Conservation (phyloP, 64 coral and sea anemone genomes). For the Montipora sp. region DNA sequence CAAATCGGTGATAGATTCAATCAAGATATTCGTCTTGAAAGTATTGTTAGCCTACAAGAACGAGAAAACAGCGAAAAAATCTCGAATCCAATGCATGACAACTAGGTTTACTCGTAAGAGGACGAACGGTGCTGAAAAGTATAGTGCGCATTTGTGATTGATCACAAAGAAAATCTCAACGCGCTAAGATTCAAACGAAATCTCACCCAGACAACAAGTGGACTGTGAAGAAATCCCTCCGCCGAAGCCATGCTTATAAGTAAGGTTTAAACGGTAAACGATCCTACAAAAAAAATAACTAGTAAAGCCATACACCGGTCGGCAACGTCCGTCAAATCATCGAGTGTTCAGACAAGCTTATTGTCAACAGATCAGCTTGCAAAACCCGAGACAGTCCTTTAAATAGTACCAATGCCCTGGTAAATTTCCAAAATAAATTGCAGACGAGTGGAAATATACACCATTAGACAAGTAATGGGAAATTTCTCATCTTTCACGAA, state of each 20-base stretch:
- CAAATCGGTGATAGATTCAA: conserved; percentile 81
- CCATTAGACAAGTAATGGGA: neutral
- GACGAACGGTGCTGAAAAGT: too few species aligned
- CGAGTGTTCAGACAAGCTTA: conserved; percentile 20
- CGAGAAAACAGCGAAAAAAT: neutral
- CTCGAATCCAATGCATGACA: neutral
- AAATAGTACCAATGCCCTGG: neutral
- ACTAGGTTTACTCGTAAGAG: neutral
- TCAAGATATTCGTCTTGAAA: conserved; percentile 65
- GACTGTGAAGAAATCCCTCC: conserved; percentile 75
- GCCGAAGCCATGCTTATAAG: conserved; percentile 62
- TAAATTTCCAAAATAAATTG: neutral
- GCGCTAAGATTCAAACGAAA: neutral
- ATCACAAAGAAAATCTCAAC: neutral
- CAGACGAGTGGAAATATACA: neutral
- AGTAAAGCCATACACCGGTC: neutral
- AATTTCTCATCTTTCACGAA: conserved; percentile 22
- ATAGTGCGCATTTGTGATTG: conserved; percentile 15
- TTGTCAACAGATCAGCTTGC: conserved; percentile 20
- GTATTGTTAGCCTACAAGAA: conserved; percentile 45
- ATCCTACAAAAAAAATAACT: neutral
- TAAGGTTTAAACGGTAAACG: conserved; percentile 29
- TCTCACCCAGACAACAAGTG: conserved; percentile 82
- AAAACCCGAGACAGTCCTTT: neutral
- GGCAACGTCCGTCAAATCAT: neutral